These are phyloP conservation scores for Gavia stellata DNA, from an alignment of 2,113 vertebrate species.

Conservation along the genomic window DNA sequence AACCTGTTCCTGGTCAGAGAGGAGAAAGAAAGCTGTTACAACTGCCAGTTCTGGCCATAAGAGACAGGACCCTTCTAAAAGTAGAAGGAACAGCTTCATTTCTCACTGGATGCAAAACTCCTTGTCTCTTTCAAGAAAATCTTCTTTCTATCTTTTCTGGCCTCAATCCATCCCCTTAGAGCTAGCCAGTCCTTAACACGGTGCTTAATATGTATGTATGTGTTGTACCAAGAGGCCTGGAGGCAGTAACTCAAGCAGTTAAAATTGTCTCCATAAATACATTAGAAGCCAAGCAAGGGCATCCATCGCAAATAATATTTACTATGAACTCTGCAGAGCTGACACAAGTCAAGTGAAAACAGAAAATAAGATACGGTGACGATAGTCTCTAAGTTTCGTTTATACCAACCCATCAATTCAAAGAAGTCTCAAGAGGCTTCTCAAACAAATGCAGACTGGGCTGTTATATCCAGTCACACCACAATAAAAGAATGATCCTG, in stretches of 20 bases:
- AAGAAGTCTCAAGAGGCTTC: not conserved
- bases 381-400: not conserved
- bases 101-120: not conserved
- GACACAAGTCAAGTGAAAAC: not conserved
- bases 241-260: not conserved
- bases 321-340: not conserved
- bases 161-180: not conserved
- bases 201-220: not conserved
- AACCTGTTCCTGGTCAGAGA: not conserved
- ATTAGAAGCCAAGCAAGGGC: not conserved
- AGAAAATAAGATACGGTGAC: not conserved
- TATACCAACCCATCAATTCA: not conserved
- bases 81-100: not conserved
- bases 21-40: not conserved
- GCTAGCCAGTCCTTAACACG: not conserved
- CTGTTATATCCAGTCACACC: not conserved
- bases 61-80: not conserved
- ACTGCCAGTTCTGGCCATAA: not conserved
- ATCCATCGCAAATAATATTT: not conserved
- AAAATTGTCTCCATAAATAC: not conserved
- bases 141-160: not conserved
- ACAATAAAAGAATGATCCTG: not conserved
- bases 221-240: not conserved
- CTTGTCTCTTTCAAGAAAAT: not conserved
- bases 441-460: not conserved